phyloP scores from a whole-genome alignment of 2,797 vertebrate species.

The Bovichtus diacanthus region DNA sequence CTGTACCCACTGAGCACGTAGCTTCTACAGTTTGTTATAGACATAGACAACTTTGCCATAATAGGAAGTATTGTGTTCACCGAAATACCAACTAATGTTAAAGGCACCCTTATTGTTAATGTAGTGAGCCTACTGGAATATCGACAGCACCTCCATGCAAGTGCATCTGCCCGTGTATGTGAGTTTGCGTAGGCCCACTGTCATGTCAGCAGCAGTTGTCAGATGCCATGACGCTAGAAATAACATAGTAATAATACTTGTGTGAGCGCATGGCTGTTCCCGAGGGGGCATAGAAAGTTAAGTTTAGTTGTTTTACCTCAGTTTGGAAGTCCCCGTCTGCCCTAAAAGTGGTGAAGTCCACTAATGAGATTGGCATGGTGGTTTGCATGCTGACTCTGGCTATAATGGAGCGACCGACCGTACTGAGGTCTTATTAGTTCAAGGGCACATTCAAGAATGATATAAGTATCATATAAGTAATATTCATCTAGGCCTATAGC shows the following conservation, averaged over 20 bases:
- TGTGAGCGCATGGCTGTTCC: constrained; percentile 45
- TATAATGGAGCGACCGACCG: constrained; percentile 35
- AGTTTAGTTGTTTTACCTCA: constrained; percentile 56
- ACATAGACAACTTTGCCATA: constrained; percentile 45
- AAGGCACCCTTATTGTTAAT: neutral
- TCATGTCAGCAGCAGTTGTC: constrained; percentile 68
- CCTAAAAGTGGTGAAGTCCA: constrained; percentile 13
- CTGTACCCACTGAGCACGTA: neutral
- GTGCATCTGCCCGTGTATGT: constrained; percentile 29
- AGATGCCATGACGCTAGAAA: constrained; percentile 69
- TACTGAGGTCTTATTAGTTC: neutral
- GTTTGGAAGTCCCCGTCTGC: constrained; percentile 53
- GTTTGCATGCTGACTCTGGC: constrained; percentile 25
- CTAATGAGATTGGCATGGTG: constrained; percentile 44
- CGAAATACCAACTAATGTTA: neutral
- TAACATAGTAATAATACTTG: constrained; percentile 64
- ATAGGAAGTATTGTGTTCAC: constrained; percentile 28
- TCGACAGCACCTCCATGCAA: constrained; percentile 27
- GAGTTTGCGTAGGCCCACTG: constrained; percentile 30
- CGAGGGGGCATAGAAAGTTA: constrained; percentile 43
- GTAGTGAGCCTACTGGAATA: neutral
- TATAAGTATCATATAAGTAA: neutral
- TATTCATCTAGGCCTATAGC: neutral
- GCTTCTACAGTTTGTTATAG: neutral
- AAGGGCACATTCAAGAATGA: neutral